These are phyloP conservation scores for Xenopus borealis DNA, from an alignment of 2,113 vertebrate genomes.

Conservation along the genomic window DNA sequence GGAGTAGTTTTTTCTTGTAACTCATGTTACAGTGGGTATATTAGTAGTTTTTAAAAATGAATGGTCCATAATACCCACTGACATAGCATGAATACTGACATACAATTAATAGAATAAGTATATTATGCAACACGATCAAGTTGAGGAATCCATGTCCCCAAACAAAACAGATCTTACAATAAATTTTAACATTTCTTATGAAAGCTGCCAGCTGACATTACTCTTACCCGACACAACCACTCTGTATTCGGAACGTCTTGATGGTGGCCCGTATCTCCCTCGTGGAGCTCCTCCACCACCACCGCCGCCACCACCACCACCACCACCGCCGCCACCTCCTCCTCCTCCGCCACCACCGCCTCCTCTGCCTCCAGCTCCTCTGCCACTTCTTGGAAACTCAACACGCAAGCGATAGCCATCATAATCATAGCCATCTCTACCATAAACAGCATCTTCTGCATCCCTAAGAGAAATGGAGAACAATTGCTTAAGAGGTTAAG, in stretches of 20 bases:
- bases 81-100: too few relatives aligned
- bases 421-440: slow-evolving; percentile 95
- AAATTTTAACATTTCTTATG: too few relatives aligned
- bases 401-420: slow-evolving; percentile 95
- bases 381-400: slow-evolving; percentile 93
- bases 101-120: too few relatives aligned
- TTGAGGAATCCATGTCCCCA: too few relatives aligned
- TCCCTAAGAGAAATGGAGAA: slow-evolving; percentile 67
- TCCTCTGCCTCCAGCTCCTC: slow-evolving; percentile 64
- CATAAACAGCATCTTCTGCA: slow-evolving; percentile 96
- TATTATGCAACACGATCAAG: too few relatives aligned
- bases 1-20: too few relatives aligned
- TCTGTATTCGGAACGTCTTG: slow-evolving; percentile 94
- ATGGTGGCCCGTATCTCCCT: slow-evolving; percentile 83
- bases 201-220: too few relatives aligned
- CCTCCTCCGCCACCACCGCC: slow-evolving; percentile 74
- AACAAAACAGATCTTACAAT: too few relatives aligned
- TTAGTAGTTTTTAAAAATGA: too few relatives aligned
- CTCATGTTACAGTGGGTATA: too few relatives aligned
- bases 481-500: too few relatives aligned
- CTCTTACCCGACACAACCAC: slow-evolving; percentile 95
- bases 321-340: slow-evolving; percentile 82
- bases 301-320: slow-evolving; percentile 74
- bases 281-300: slow-evolving; percentile 72
- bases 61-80: too few relatives aligned